These are phyloP conservation scores for Abramis brama DNA, from an alignment of 2,113 vertebrate genomes.

Conservation along the genomic window DNA sequence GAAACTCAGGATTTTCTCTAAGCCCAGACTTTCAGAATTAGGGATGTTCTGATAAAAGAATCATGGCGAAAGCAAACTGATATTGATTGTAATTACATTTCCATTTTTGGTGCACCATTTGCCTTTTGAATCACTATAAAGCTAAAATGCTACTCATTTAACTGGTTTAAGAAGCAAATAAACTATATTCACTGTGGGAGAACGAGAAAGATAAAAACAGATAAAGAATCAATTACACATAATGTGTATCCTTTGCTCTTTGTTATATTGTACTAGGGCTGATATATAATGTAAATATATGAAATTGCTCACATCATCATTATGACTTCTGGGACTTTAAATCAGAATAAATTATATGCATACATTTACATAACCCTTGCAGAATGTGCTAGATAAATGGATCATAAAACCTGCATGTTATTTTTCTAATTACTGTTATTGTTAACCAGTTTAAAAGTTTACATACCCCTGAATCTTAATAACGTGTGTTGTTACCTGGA, in stretches of 20 bases:
- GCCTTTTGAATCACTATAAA: neutral
- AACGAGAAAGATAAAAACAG: too few species aligned
- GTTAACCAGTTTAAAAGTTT: neutral
- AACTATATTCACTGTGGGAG: neutral
- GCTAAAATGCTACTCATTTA: neutral
- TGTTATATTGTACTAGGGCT: neutral
- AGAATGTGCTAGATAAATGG: neutral
- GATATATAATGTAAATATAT: neutral
- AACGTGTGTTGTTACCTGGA: neutral
- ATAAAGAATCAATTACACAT: neutral
- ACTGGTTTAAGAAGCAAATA: neutral
- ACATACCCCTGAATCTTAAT: neutral
- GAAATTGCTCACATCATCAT: neutral
- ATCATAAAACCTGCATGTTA: neutral
- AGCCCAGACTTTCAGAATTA: neutral
- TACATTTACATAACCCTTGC: neutral
- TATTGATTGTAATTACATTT: constrained; percentile 6
- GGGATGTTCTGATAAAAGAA: neutral
- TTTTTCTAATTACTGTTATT: neutral
- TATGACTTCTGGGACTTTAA: neutral
- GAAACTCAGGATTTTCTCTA: neutral
- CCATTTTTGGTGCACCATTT: neutral
- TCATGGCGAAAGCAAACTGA: neutral
- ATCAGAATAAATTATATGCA: neutral
- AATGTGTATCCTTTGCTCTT: neutral